These are phyloP conservation scores for Coelinius sp. DNA, from an alignment of 2,888 invertebrate species.

Conservation along the genomic window DNA sequence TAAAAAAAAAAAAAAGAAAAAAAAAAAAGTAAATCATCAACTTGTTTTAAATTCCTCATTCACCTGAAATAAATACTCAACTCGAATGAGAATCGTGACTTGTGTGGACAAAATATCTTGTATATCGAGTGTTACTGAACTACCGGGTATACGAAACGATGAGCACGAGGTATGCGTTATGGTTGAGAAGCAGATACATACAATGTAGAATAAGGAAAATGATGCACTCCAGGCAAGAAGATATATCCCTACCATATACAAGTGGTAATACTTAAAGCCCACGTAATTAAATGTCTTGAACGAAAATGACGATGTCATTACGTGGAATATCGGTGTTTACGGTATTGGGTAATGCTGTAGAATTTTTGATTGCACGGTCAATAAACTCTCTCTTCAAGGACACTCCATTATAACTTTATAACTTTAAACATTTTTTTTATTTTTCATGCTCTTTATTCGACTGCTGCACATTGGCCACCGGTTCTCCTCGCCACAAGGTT, in stretches of 20 bases:
- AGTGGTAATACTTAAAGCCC: not conserved
- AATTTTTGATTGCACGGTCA: constrained; percentile 10
- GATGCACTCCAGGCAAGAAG: not conserved
- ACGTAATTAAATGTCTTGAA: not conserved
- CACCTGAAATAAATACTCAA: constrained; percentile 8
- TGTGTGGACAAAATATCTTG: constrained; percentile 45
- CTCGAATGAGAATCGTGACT: constrained; percentile 47
- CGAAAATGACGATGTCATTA: constrained; percentile 1
- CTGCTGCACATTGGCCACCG: not conserved
- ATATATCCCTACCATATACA: not conserved
- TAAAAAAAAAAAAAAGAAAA: too few species aligned
- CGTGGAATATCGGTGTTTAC: constrained; percentile 4
- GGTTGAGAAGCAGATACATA: constrained; percentile 10
- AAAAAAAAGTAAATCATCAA: too few species aligned
- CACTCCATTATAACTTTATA: not conserved
- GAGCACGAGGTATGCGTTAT: constrained; percentile 46
- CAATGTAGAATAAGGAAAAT: not conserved
- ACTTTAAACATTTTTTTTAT: not conserved
- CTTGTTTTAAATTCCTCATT: too few species aligned
- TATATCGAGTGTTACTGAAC: constrained; percentile 33
- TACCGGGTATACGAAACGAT: constrained; percentile 44
- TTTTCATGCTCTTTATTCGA: not conserved
- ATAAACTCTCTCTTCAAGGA: constrained; percentile 1
- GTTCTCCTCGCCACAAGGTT: constrained; percentile 1
- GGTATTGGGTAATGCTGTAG: constrained; percentile 9